Percentiles rank a stretch among this genome's conserved stretches.
Conservation (phyloP, 2,797 vertebrate species). For the Pseudochromis fuscus region DNA sequence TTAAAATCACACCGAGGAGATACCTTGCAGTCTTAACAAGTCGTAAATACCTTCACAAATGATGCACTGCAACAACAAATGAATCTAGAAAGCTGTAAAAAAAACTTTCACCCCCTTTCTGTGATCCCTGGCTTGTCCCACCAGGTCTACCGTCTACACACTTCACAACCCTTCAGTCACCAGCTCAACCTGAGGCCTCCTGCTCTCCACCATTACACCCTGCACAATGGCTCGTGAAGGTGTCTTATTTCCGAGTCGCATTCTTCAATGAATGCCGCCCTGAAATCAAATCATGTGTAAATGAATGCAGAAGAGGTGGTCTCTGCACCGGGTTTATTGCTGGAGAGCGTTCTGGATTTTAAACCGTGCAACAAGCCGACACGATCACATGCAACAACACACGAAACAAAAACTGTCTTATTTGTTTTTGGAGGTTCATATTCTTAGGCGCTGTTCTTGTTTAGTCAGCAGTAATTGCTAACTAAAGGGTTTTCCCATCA, state of each 20-base stretch:
- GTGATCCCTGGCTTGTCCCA: constrained; percentile 63
- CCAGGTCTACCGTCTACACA: constrained; percentile 52
- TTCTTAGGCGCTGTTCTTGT: constrained; percentile 18
- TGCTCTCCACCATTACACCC: constrained; percentile 35
- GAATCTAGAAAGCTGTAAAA: neutral
- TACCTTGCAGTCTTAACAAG: neutral
- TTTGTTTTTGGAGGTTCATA: neutral
- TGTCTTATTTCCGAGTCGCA: constrained; percentile 64
- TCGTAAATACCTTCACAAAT: neutral
- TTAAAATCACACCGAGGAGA: no score
- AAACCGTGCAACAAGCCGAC: neutral
- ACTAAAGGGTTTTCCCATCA: constrained; percentile 24
- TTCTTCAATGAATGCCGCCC: constrained; percentile 54
- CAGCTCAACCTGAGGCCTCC: constrained; percentile 47
- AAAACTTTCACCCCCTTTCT: neutral
- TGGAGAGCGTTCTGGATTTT: constrained; percentile 16
- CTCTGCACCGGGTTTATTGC: constrained; percentile 34
- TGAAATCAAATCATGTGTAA: constrained; percentile 59
- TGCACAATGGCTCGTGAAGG: constrained; percentile 47
- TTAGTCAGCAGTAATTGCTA: constrained; percentile 35
- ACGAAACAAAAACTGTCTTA: neutral
- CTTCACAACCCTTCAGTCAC: constrained; percentile 46
- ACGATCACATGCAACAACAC: no score
- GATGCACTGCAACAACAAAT: no score
- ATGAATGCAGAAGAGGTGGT: constrained; percentile 55